Evolutionary conservation across 2,797 vertebrate species (phyloP), one percentile per base, ranked within the genome.

Genomic region (Melanotaenia parkinsoni): DNA sequence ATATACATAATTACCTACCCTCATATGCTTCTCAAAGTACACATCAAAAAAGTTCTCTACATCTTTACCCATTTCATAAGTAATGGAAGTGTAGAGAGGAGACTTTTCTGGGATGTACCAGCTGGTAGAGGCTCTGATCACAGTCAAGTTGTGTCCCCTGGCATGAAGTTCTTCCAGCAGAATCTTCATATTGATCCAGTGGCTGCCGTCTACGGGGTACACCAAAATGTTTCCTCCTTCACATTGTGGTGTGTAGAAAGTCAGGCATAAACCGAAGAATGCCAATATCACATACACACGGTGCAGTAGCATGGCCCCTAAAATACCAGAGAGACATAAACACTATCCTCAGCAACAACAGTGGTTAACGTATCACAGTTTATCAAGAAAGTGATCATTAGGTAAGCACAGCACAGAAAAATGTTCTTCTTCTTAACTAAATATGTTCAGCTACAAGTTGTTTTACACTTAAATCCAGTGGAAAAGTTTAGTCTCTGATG

Each of bases 181-280:
- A n/a, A 93, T 58, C 70, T 92, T 91, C 91, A 94, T 94, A 60
- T 95, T 95, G 67, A 95, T 63, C 93, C 93, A 95, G 54, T 94
- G 94, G 59, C 93, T 94, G 12, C 93, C 93, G 0, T 93, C 93
- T 0, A 92, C 1, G 3, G 93, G 92, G 62, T 88, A 91, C 7
- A 94, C 90, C 28, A 94, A 61, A 56, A 95, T 82, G 43, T 93
- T 94, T 5, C 92, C 93, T 40, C 88, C 90, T 62, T 89, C 10
- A 6, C 88, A 92, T 24, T 57, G 32, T 20, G 78, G 66, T 11
- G 66, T 28, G 54, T 86, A 40, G 45, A 76, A 73, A 32, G 77
- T 58, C 59, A 87, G 59, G 59, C 51, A 77, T 0, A 66, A 9
- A 4, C 68, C 57, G 22, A 89, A 45, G 32, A 88, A 28, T 1